A percentile compares a stretch with the other conserved stretches of the same genome.
Evolutionary conservation across 1,140 invertebrate genomes (phyloP).

Genomic region (Drosophila kanapiae): DNA sequence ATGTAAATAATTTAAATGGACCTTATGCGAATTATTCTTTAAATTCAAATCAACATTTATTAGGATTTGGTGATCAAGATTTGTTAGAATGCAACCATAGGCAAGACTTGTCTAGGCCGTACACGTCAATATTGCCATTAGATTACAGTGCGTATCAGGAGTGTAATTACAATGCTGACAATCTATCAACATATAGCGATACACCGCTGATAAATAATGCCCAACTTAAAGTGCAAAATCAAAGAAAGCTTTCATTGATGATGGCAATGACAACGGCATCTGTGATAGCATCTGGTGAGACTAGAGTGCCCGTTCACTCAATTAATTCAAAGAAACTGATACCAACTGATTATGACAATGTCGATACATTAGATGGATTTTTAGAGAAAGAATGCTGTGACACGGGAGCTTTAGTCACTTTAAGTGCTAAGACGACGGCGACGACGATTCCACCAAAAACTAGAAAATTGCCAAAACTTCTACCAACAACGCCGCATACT

Average conservation of each 20-base stretch:
- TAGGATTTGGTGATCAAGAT: conserved; percentile 43
- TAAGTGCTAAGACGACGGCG: conserved; percentile 6
- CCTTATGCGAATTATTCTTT: conserved; percentile 67
- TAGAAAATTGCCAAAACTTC: conserved; percentile 83
- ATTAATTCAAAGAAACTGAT: conserved; percentile 30
- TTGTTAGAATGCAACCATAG: neutral
- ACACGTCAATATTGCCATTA: conserved; percentile 74
- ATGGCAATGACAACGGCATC: conserved; percentile 84
- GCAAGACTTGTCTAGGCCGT: conserved; percentile 47
- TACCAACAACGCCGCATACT: conserved; percentile 60
- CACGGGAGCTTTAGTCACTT: conserved; percentile 2
- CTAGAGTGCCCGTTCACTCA: conserved; percentile 61
- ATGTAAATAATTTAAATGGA: conserved; percentile 44
- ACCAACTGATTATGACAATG: conserved; percentile 22
- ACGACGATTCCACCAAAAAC: conserved; percentile 31
- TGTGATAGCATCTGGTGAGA: conserved; percentile 82
- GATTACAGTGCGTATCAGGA: conserved; percentile 90
- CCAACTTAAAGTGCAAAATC: conserved; percentile 73
- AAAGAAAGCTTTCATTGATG: conserved; percentile 75
- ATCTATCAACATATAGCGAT: conserved; percentile 72
- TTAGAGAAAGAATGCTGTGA: conserved; percentile 17
- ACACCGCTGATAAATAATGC: conserved; percentile 51
- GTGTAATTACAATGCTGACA: conserved; percentile 77
- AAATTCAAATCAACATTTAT: conserved; percentile 41
- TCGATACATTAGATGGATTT: conserved; percentile 26